A percentile compares a stretch with the other conserved stretches of the same genome.
These are phyloP conservation scores for Calycopis cecrops DNA, from an alignment of 1,140 invertebrate species.

Conservation along the genomic window DNA sequence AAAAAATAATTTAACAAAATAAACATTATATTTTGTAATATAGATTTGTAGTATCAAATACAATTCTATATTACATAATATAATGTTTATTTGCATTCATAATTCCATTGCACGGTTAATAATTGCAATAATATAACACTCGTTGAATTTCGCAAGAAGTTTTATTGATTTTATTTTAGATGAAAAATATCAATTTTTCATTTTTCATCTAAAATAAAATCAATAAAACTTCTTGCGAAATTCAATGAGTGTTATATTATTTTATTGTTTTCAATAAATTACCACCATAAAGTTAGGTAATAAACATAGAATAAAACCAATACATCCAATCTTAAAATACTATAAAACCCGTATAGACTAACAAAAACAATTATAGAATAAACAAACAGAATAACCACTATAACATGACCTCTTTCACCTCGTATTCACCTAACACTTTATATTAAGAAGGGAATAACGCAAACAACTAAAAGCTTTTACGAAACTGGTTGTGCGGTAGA, in stretches of 20 bases:
- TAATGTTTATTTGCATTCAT: background rate
- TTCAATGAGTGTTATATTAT: too few relatives aligned
- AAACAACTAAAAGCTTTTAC: constrained; percentile 7
- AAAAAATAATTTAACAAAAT: background rate
- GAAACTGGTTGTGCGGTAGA: constrained; percentile 6
- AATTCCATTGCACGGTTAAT: too few relatives aligned
- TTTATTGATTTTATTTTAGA: too few relatives aligned
- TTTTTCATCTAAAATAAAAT: background rate
- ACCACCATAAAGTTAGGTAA: background rate
- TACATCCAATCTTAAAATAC: background rate
- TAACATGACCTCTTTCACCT: constrained; percentile 5
- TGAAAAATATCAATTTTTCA: too few relatives aligned
- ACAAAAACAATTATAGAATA: constrained; percentile 12
- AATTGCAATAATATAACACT: too few relatives aligned
- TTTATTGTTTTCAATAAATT: too few relatives aligned
- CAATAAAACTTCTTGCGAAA: background rate
- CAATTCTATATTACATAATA: background rate
- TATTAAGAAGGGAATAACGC: constrained; percentile 5
- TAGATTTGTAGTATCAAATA: too few relatives aligned
- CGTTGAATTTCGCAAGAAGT: too few relatives aligned
- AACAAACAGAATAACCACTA: constrained; percentile 8
- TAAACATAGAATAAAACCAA: background rate
- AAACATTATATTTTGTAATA: background rate
- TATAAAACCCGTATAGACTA: background rate
- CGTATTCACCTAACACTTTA: constrained; percentile 7